Evolutionary conservation across 2,113 vertebrate species (phyloP).

Genomic region (Sula dactylatra): DNA sequence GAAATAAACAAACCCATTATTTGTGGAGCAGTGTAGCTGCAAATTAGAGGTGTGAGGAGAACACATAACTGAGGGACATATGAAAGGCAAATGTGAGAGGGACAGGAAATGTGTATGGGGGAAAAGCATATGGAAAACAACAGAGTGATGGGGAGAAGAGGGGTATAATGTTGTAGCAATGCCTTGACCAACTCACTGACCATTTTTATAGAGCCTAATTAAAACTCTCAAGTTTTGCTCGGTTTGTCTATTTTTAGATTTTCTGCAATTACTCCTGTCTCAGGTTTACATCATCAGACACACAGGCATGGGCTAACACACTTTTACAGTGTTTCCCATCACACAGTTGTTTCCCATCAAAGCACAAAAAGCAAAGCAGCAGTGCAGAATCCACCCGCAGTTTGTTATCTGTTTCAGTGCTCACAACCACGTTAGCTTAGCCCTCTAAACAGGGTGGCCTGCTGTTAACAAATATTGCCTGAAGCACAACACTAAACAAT

Average conservation of each 20-base stretch:
- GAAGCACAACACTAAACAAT: conserved; percentile 1
- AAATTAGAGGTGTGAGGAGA: conserved; percentile 31
- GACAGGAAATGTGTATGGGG: neutral
- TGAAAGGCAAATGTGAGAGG: conserved; percentile 20
- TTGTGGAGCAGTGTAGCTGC: conserved; percentile 21
- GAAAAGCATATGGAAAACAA: neutral
- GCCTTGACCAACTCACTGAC: neutral
- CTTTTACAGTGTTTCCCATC: neutral
- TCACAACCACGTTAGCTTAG: neutral
- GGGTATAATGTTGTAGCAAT: neutral
- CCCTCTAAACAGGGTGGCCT: neutral
- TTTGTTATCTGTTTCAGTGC: conserved; percentile 20
- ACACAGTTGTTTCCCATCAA: neutral
- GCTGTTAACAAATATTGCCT: conserved; percentile 50
- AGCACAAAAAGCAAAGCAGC: conserved; percentile 17
- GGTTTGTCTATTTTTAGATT: neutral
- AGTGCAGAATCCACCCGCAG: neutral
- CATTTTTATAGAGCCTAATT: neutral
- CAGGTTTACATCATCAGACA: neutral
- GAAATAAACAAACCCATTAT: conserved; percentile 23
- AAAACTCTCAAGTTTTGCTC: neutral
- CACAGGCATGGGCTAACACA: neutral
- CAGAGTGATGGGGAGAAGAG: neutral
- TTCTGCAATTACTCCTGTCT: neutral
- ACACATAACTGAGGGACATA: neutral